Conservation (phyloP, 2,888 invertebrate species). For the Caenorhabditis sp. region DNA sequence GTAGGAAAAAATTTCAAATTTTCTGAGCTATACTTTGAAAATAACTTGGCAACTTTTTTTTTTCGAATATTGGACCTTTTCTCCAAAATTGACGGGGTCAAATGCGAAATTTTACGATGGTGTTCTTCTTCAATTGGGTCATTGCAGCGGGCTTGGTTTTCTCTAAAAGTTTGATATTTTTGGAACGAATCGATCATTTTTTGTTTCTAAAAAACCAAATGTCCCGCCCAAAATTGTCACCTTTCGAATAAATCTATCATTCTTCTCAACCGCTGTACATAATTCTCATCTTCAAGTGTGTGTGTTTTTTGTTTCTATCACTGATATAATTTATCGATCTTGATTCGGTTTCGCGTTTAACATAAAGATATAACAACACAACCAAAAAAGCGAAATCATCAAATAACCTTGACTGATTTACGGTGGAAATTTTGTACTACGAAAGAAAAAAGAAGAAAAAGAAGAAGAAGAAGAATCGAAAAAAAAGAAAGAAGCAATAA, state of each 20-base stretch:
- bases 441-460: slow-evolving; percentile 5
- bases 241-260: background rate
- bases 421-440: background rate
- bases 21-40: no score
- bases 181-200: no score
- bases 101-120: no score
- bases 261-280: background rate
- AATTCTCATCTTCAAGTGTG: background rate
- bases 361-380: background rate
- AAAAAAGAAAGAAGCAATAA: background rate
- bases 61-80: no score
- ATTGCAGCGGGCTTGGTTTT: no score
- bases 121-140: no score
- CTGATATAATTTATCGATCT: slow-evolving; percentile 4
- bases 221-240: background rate
- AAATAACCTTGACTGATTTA: slow-evolving; percentile 11
- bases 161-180: no score
- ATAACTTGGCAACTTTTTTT: no score
- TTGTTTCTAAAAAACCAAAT: no score
- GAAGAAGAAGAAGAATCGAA: background rate
- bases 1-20: no score
- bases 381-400: slow-evolving; percentile 4
- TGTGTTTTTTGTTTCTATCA: background rate
- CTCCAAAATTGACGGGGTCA: no score
- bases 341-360: slow-evolving; percentile 3